Percentiles rank a stretch among this genome's conserved stretches.
These are phyloP conservation scores for Neoniphon sammara DNA, from an alignment of 2,797 vertebrate species.

Conservation along the genomic window DNA sequence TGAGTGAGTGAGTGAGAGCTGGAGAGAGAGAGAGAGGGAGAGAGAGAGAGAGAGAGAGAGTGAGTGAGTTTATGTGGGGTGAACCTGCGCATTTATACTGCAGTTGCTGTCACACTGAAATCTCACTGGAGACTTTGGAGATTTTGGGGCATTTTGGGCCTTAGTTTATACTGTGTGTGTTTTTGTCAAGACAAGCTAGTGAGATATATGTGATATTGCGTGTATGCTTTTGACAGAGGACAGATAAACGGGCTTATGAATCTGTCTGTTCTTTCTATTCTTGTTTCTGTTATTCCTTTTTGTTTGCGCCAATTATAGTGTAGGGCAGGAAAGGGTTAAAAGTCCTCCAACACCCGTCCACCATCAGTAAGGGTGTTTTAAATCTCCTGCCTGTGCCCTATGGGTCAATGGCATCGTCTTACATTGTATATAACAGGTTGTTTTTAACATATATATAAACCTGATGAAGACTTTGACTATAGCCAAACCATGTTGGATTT, in stretches of 20 bases:
- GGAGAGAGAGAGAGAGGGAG: too few relatives aligned
- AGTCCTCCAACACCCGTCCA: too few relatives aligned
- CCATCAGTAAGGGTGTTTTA: too few relatives aligned
- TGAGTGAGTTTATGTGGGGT: constrained; percentile 39
- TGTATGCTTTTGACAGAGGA: not conserved
- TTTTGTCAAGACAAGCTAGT: constrained; percentile 13
- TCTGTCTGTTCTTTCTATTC: not conserved
- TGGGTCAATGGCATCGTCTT: too few relatives aligned
- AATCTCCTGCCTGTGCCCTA: too few relatives aligned
- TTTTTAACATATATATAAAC: too few relatives aligned
- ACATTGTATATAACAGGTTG: too few relatives aligned
- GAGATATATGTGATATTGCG: not conserved
- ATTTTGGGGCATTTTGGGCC: constrained; percentile 26
- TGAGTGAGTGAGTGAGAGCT: not conserved
- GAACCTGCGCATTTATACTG: constrained; percentile 9
- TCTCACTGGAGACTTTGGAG: constrained; percentile 26
- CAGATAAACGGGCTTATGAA: not conserved
- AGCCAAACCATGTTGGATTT: too few relatives aligned
- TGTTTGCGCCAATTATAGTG: not conserved
- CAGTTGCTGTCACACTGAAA: constrained; percentile 28
- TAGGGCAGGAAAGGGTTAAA: too few relatives aligned
- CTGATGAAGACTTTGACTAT: too few relatives aligned
- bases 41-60: too few relatives aligned
- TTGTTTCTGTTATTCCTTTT: not conserved
- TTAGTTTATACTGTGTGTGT: constrained; percentile 19